Evolutionary conservation across 2,888 invertebrate species (phyloP), one percentile per base, ranked within the genome.

Genomic region (Hypena proboscidalis): DNA sequence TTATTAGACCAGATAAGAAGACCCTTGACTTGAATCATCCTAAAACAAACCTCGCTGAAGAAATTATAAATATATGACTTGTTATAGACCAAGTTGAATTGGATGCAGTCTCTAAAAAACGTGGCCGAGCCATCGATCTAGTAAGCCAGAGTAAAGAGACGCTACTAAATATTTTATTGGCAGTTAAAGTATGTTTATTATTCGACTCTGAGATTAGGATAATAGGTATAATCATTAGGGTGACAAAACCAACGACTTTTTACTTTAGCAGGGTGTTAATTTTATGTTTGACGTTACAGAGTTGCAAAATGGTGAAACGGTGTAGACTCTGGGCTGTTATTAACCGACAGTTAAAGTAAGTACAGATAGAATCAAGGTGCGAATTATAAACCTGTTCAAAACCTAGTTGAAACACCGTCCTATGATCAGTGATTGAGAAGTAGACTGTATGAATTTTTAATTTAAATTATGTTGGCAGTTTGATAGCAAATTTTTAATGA

Each of bases 151-250:
- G 70, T 74, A 79, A n/a, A 74, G 72, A 70, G 67, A 66, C 73
- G 80, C 80, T 75, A 78, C 85, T 84, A 86, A 90, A 88, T 86
- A 86, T 90, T 90, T 90, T 90, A 90, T 89, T 70, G 84, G 80
- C 76, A 81, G 70, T 88, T 83, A 90, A 89, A 82, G 73, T 70
- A 64, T 69, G 74, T 87, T 89, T 89, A 87, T 84, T 87, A 82
- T 80, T 69, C 74, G 64, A 67, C 77, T 81, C 70, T 44, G 61
- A 83, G 85, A 85, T 90, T 89, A 89, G 80, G 74, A 75, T 88
- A 86, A 89, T 87, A 85, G 85, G 81, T 73, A 66, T 74, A 79
- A 82, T 86, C 78, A 82, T 84, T 84, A 81, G 79, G 82, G 65
- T 72, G 77, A 75, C 74, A 73, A 54, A 67, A 77, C 74, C 75